Evolutionary conservation across 2,888 invertebrate species (phyloP).

Genomic region (Epsilonema sp.): DNA sequence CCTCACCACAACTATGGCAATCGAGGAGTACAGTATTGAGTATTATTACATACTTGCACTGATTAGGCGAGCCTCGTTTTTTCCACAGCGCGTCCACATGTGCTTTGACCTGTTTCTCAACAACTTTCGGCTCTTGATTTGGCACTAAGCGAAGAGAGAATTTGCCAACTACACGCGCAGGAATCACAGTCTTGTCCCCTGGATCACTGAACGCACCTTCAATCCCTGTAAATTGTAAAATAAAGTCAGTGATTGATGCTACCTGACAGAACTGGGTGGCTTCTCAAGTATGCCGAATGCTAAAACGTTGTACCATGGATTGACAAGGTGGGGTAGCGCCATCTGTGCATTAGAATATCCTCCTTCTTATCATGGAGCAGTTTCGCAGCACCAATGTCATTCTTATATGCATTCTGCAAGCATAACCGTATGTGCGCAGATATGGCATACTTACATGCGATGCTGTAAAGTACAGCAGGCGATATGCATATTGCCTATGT

Average conservation of each 20-base stretch:
- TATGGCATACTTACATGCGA: too few relatives aligned
- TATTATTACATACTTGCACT: constrained; percentile 43
- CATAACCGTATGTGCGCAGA: constrained; percentile 10
- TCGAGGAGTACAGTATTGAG: not conserved
- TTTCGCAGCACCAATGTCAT: constrained; percentile 43
- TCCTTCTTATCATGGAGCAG: constrained; percentile 50
- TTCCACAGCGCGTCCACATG: constrained; percentile 57
- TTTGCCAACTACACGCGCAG: constrained; percentile 62
- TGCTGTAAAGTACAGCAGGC: too few relatives aligned
- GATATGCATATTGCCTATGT: too few relatives aligned
- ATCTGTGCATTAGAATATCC: constrained; percentile 71
- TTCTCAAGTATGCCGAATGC: not conserved
- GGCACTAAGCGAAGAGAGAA: constrained; percentile 95
- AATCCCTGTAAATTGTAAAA: constrained; percentile 38
- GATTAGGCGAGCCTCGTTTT: constrained; percentile 51
- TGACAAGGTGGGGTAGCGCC: constrained; percentile 80
- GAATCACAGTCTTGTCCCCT: constrained; percentile 76
- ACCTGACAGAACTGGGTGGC: not conserved
- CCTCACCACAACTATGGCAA: not conserved
- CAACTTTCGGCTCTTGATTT: constrained; percentile 60
- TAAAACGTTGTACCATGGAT: constrained; percentile 59
- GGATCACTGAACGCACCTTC: constrained; percentile 80
- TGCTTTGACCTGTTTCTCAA: constrained; percentile 50
- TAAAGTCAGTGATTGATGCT: not conserved
- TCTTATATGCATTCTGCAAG: constrained; percentile 50